Evolutionary conservation across 1,140 invertebrate genomes (phyloP).

Genomic region (Drosophila nigrodunni): DNA sequence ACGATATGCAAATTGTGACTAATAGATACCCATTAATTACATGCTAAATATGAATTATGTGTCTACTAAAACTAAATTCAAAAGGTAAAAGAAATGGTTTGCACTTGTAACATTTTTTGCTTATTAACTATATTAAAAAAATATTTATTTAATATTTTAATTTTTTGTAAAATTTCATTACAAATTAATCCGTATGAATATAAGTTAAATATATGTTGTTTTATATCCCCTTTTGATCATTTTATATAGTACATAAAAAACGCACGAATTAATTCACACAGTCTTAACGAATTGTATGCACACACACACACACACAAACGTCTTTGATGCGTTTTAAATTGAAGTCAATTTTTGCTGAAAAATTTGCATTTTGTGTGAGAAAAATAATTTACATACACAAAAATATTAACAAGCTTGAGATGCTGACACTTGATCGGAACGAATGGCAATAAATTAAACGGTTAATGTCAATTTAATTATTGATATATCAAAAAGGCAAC

Average conservation of each 20-base stretch:
- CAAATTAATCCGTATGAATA: too few species aligned
- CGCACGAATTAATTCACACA: slow-evolving; percentile 22
- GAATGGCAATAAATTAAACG: slow-evolving; percentile 60
- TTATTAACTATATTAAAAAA: too few species aligned
- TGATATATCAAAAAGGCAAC: slow-evolving; percentile 40
- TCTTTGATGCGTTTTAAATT: slow-evolving; percentile 79
- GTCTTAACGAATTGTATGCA: slow-evolving; percentile 1
- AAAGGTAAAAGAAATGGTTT: too few species aligned
- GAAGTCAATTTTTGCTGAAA: slow-evolving; percentile 60
- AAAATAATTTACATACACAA: slow-evolving; percentile 27
- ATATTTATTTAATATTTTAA: too few species aligned
- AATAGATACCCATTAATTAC: slow-evolving; percentile 18
- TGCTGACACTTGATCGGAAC: not conserved
- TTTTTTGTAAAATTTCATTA: too few species aligned
- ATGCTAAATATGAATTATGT: not conserved
- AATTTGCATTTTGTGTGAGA: slow-evolving; percentile 51
- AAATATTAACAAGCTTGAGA: slow-evolving; percentile 24
- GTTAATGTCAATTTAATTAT: slow-evolving; percentile 72
- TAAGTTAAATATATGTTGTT: too few species aligned
- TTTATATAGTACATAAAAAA: slow-evolving; percentile 7
- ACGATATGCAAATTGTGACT: not conserved
- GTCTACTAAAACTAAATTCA: not conserved
- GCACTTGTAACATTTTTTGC: too few species aligned
- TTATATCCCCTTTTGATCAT: not conserved
- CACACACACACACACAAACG: not conserved